Percentiles rank a stretch among this genome's conserved stretches.
phyloP scores from a whole-genome alignment of 2,888 invertebrate genomes.

The Pasiphila rectangulata region DNA sequence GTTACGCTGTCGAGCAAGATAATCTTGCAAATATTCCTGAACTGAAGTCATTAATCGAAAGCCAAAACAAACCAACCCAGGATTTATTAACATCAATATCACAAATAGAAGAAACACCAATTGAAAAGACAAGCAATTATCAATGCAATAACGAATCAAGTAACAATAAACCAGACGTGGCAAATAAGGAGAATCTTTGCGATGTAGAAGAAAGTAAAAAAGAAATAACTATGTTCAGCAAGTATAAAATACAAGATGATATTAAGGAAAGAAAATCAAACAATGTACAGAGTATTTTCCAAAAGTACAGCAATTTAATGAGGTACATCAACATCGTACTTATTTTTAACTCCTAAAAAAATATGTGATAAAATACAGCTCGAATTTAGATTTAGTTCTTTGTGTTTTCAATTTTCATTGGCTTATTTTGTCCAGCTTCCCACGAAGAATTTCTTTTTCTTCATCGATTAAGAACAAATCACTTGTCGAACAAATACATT shows the following conservation, averaged over 20 bases:
- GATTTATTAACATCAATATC: neutral
- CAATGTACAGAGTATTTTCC: constrained; percentile 46
- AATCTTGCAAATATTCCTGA: neutral
- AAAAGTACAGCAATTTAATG: constrained; percentile 54
- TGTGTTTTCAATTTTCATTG: too few species aligned
- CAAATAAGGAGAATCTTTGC: too few species aligned
- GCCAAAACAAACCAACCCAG: neutral
- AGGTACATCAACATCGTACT: too few species aligned
- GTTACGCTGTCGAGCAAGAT: too few species aligned
- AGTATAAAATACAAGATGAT: constrained; percentile 6
- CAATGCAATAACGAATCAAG: neutral
- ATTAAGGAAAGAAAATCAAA: constrained; percentile 21
- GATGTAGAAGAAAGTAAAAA: neutral
- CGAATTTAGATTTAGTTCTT: too few species aligned
- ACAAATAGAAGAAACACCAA: neutral
- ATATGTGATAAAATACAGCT: too few species aligned
- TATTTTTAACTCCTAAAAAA: too few species aligned
- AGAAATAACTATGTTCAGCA: neutral
- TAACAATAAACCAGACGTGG: neutral
- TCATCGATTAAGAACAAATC: too few species aligned
- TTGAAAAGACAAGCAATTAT: too few species aligned
- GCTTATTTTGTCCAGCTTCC: too few species aligned
- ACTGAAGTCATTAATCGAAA: neutral
- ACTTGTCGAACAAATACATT: too few species aligned
- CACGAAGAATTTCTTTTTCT: too few species aligned